These are phyloP conservation scores for Drosophila rhopaloa DNA, from an alignment of 1,140 invertebrate genomes.

Conservation along the genomic window DNA sequence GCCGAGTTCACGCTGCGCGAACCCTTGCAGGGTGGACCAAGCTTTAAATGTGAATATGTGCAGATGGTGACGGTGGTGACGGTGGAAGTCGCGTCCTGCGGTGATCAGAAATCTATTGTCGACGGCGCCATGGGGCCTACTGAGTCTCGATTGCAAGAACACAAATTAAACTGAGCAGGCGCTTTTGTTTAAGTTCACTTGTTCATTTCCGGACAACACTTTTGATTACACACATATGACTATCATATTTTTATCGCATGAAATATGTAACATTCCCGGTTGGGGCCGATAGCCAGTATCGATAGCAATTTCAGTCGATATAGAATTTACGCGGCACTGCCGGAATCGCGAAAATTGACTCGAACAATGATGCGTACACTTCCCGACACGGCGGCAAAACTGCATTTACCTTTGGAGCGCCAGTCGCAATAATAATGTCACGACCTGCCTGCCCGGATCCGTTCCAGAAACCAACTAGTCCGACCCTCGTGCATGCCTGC, in stretches of 20 bases:
- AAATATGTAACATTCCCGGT: background rate
- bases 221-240: constrained; percentile 4
- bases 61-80: constrained; percentile 42
- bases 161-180: constrained; percentile 43
- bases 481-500: constrained; percentile 5
- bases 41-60: constrained; percentile 18
- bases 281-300: background rate
- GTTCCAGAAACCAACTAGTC: constrained; percentile 22
- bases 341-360: background rate
- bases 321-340: background rate
- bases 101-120: constrained; percentile 14
- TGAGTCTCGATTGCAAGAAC: background rate
- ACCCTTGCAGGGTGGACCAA: constrained; percentile 8
- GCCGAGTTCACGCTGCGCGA: constrained; percentile 23
- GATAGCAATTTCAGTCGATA: background rate
- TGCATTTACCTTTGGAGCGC: constrained; percentile 23
- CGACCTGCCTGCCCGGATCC: constrained; percentile 34
- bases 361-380: background rate
- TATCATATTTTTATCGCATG: background rate
- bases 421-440: constrained; percentile 39
- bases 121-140: background rate
- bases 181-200: constrained; percentile 62
- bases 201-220: constrained; percentile 38
- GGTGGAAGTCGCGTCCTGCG: background rate
- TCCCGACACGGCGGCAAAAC: constrained; percentile 34